Evolutionary conservation across 2,888 invertebrate species (phyloP), one percentile per base, ranked within the genome.

Genomic region (Chironomus tentans): DNA sequence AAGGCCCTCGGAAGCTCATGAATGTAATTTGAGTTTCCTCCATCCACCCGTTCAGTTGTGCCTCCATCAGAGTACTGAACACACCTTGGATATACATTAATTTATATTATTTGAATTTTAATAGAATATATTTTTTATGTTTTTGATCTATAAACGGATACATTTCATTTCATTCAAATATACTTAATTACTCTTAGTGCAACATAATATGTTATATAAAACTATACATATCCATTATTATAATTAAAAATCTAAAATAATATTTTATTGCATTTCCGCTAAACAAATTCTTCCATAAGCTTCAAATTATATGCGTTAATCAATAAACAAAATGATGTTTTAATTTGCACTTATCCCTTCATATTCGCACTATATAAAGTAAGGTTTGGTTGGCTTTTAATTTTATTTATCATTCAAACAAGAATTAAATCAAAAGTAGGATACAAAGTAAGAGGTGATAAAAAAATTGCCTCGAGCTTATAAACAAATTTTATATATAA

Each of bases 291-390:
- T 65, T 21, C 65, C 24, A 65, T 65, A 65, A 24, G 22, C 22
- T 65, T 65, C 21, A 65, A 21, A 65, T 15, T 65, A 21, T 65
- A 65, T 65, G 65, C 65, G 65, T 65, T 65, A 65, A 65, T 65
- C 15, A 62, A 62, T 22, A 65, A 65, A 15, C 24, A 21, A 65
- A 12, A n/a, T n/a, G n/a, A n/a, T n/a, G n/a, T n/a, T n/a, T n/a
- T n/a, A n/a, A 65, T 21, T 38, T 1, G 38, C 38, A 10, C 2
- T 38, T 2, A 38, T 38, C 38, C 38, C 38, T 38, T 38, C 38
- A 38, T 38, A 38, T 38, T 38, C 38, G 38, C 38, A 38, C 38
- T 38, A 38, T 38, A 38, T 38, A 38, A 38, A 38, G 38, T 38
- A 38, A 38, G 10, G 38, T 28, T 28, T 38, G 7, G 38, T 10